Percentiles rank a stretch among this genome's conserved stretches.
These are phyloP conservation scores for Spea bombifrons DNA, from an alignment of 2,113 vertebrate species.

Conservation along the genomic window DNA sequence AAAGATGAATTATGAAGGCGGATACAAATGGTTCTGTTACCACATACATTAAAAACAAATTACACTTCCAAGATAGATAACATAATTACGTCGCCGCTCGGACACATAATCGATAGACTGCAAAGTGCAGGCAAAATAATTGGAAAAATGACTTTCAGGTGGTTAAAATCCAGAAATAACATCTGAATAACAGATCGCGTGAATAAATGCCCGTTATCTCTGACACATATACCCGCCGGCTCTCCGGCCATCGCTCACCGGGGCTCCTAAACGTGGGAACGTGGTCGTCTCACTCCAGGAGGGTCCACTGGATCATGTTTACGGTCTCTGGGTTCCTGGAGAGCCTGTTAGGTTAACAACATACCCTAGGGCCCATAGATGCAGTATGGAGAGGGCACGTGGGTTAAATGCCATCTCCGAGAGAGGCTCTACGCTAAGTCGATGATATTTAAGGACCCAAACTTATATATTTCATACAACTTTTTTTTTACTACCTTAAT, in stretches of 20 bases:
- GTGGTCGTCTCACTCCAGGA: not conserved
- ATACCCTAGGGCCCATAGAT: no score
- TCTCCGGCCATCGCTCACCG: not conserved
- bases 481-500: no score
- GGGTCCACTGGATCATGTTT: not conserved
- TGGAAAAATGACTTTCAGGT: constrained; percentile 38
- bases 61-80: constrained; percentile 41
- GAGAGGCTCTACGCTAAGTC: no score
- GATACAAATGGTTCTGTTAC: constrained; percentile 42
- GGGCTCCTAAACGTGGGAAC: not conserved
- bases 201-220: constrained; percentile 28
- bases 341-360: no score
- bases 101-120: constrained; percentile 43
- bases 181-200: constrained; percentile 25
- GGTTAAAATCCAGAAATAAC: constrained; percentile 42
- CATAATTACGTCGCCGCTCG: constrained; percentile 34
- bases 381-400: no score
- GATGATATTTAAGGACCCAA: no score
- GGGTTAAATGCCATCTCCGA: no score
- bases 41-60: constrained; percentile 48
- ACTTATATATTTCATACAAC: no score
- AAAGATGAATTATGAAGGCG: constrained; percentile 43
- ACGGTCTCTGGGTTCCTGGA: no score
- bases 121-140: constrained; percentile 42
- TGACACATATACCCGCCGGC: not conserved